Conservation (phyloP, 2,888 invertebrate species). For the Magallana nippona region DNA sequence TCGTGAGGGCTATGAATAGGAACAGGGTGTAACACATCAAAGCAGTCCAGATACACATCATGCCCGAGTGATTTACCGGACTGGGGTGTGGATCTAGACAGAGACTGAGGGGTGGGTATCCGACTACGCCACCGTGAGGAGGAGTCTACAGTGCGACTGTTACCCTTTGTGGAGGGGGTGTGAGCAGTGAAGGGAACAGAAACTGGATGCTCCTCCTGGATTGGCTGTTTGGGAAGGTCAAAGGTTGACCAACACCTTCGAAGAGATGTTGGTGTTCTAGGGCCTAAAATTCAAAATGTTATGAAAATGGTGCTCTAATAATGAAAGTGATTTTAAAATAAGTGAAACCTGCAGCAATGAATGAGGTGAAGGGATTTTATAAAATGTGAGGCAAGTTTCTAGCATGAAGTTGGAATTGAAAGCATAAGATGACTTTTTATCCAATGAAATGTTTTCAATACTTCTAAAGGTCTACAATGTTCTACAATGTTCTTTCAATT, state of each 20-base stretch:
- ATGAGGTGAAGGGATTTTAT: neutral
- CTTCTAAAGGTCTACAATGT: too few relatives aligned
- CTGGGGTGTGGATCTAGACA: constrained; percentile 19
- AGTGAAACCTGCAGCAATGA: neutral
- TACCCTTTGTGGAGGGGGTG: constrained; percentile 48
- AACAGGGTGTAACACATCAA: constrained; percentile 36
- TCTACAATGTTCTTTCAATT: too few relatives aligned
- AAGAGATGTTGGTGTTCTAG: constrained; percentile 60
- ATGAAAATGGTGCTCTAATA: neutral
- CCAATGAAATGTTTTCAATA: too few relatives aligned
- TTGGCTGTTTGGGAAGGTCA: constrained; percentile 66
- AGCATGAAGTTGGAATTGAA: too few relatives aligned
- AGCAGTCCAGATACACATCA: constrained; percentile 33
- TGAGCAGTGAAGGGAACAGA: constrained; percentile 21
- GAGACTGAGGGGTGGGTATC: constrained; percentile 55
- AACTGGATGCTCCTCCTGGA: constrained; percentile 59
- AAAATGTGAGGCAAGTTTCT: too few relatives aligned
- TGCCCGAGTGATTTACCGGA: constrained; percentile 22
- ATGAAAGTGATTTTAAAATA: neutral
- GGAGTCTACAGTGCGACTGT: constrained; percentile 46
- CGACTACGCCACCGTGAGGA: constrained; percentile 52
- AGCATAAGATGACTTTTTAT: too few relatives aligned
- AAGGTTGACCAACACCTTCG: constrained; percentile 67
- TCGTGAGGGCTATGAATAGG: constrained; percentile 32
- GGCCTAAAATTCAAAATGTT: constrained; percentile 52